Conservation (phyloP, 2,888 invertebrate species). For the Agrochola lychnidis region DNA sequence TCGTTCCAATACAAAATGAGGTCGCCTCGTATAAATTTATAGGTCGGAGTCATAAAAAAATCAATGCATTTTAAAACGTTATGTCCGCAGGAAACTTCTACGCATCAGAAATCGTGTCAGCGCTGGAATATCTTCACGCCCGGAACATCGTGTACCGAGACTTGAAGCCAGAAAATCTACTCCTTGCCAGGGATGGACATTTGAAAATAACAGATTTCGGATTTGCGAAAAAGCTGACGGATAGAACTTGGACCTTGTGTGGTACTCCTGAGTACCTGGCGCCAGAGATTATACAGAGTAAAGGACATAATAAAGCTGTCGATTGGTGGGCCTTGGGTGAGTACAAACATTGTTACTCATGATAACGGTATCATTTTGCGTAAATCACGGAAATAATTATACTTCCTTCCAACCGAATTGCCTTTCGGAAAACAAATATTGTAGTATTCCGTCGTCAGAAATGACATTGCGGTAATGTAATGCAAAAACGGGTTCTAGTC, state of each 20-base stretch:
- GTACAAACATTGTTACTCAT: slow-evolving; percentile 56
- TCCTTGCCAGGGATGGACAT: slow-evolving; percentile 98
- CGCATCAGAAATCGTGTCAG: slow-evolving; percentile 97
- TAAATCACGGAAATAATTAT: slow-evolving; percentile 49
- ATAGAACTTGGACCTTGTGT: slow-evolving; percentile 98
- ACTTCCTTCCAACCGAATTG: slow-evolving; percentile 52
- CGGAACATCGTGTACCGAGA: slow-evolving; percentile 97
- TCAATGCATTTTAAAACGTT: slow-evolving; percentile 52
- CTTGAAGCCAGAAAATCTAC: slow-evolving; percentile 98
- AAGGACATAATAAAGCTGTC: slow-evolving; percentile 99
- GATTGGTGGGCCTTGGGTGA: slow-evolving; percentile 99
- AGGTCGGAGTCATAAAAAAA: slow-evolving; percentile 47
- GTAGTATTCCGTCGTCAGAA: slow-evolving; percentile 58
- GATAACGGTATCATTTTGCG: slow-evolving; percentile 29
- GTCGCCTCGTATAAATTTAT: slow-evolving; percentile 35
- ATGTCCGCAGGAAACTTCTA: slow-evolving; percentile 95
- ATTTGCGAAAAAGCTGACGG: slow-evolving; percentile 98
- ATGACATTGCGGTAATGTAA: slow-evolving; percentile 60
- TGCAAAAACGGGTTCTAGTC: slow-evolving; percentile 56
- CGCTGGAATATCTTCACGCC: slow-evolving; percentile 98
- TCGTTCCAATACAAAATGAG: slow-evolving; percentile 30
- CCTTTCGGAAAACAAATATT: slow-evolving; percentile 59
- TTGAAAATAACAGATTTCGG: slow-evolving; percentile 99
- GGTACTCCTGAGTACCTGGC: slow-evolving; percentile 99
- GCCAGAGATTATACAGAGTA: slow-evolving; percentile 98